Evolutionary conservation across 2,113 vertebrate genomes (phyloP).

Genomic region (Carlito syrichta): DNA sequence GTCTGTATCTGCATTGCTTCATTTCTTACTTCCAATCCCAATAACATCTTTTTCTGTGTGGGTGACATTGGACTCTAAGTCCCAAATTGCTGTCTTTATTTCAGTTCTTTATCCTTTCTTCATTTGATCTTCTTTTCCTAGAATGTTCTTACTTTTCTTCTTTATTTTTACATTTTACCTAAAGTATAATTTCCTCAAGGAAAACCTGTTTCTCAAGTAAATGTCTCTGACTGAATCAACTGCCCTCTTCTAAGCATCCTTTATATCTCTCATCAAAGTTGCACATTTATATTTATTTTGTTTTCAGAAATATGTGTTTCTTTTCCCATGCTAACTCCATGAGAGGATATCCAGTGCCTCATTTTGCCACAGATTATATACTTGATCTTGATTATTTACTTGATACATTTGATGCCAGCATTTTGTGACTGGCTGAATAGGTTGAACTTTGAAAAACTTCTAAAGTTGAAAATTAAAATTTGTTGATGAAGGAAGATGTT

Average conservation of each 20-base stretch:
- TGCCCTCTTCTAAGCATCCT: not conserved
- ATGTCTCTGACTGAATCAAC: not conserved
- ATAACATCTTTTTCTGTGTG: not conserved
- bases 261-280: not conserved
- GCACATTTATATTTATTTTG: not conserved
- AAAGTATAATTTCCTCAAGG: not conserved
- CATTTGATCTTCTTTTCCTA: not conserved
- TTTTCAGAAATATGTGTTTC: not conserved
- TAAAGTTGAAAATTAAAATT: not conserved
- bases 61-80: not conserved
- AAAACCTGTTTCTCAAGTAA: not conserved
- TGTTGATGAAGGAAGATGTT: not conserved
- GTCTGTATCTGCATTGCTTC: not conserved
- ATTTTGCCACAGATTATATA: not conserved
- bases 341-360: not conserved
- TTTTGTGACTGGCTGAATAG: not conserved
- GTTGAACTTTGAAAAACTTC: not conserved
- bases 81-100: not conserved
- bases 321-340: not conserved
- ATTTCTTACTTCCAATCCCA: not conserved
- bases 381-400: not conserved
- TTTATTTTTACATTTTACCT: not conserved
- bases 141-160: not conserved
- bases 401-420: not conserved
- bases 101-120: not conserved